phyloP scores from a whole-genome alignment of 2,797 vertebrate genomes.

The Rhinichthys osculus region DNA sequence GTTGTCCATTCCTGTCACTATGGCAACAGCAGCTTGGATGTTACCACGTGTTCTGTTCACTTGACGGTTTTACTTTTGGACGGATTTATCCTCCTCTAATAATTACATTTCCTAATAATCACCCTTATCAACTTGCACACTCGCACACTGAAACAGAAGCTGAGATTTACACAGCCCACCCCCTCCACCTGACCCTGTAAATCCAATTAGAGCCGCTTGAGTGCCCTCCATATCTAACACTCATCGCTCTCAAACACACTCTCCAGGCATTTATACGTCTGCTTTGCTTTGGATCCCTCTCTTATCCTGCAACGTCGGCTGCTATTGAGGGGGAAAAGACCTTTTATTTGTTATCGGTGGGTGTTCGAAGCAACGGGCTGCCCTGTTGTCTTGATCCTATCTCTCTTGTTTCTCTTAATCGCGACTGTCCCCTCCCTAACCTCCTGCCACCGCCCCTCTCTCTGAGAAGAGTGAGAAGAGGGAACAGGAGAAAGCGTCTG shows the following conservation, averaged over 20 bases:
- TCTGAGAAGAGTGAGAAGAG: constrained; percentile 28
- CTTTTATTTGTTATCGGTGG: constrained; percentile 34
- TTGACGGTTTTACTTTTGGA: background rate
- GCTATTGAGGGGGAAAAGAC: background rate
- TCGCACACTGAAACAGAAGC: background rate
- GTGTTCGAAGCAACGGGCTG: constrained; percentile 8
- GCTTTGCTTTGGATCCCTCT: constrained; percentile 8
- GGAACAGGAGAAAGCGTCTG: constrained; percentile 26
- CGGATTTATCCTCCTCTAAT: background rate
- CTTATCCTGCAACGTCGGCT: constrained; percentile 17
- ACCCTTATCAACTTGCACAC: background rate
- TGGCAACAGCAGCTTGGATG: constrained; percentile 48
- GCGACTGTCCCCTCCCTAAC: constrained; percentile 16
- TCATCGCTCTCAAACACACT: background rate
- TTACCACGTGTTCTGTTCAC: background rate
- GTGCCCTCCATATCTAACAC: constrained; percentile 22
- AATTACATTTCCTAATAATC: background rate
- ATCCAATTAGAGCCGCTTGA: constrained; percentile 61
- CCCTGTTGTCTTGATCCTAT: background rate
- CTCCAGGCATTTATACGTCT: background rate
- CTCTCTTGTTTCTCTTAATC: background rate
- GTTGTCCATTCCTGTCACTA: constrained; percentile 46
- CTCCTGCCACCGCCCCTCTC: constrained; percentile 25
- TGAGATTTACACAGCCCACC: background rate
- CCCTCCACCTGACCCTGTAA: constrained; percentile 59